These are phyloP conservation scores for Menura novaehollandiae DNA, from an alignment of 2,113 vertebrate genomes.

Conservation along the genomic window DNA sequence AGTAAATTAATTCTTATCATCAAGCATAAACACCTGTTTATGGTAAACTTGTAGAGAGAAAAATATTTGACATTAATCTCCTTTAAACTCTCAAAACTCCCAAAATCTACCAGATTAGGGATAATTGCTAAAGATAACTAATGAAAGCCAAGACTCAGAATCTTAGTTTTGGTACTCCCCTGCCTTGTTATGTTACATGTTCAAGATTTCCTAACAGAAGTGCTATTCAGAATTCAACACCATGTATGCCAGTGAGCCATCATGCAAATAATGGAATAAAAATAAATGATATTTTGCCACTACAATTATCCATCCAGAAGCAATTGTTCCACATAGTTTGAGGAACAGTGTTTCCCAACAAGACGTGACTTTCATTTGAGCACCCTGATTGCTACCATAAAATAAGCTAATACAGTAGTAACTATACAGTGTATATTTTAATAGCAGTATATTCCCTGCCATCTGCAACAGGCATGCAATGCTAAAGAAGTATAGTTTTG, in stretches of 20 bases:
- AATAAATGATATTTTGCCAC: neutral
- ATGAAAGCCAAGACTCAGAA: neutral
- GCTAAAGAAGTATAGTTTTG: neutral
- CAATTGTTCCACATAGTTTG: neutral
- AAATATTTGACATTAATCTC: neutral
- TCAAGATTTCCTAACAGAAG: neutral
- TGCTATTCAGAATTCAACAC: neutral
- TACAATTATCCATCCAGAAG: neutral
- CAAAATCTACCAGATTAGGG: neutral
- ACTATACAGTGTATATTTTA: neutral
- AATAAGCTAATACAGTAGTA: neutral
- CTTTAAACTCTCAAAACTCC: neutral
- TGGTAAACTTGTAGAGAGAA: neutral
- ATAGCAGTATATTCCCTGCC: neutral
- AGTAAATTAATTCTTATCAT: neutral
- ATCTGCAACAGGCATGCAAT: neutral
- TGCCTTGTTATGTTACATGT: neutral
- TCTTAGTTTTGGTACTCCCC: neutral
- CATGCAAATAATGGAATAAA: neutral
- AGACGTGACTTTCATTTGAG: neutral
- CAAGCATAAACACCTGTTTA: neutral
- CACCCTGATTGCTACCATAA: neutral
- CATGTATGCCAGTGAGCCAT: neutral
- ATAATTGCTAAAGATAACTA: neutral
- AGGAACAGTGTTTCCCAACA: neutral